Evolutionary conservation across 2,888 invertebrate genomes (phyloP).

Genomic region (Eristalinus sepulchralis): DNA sequence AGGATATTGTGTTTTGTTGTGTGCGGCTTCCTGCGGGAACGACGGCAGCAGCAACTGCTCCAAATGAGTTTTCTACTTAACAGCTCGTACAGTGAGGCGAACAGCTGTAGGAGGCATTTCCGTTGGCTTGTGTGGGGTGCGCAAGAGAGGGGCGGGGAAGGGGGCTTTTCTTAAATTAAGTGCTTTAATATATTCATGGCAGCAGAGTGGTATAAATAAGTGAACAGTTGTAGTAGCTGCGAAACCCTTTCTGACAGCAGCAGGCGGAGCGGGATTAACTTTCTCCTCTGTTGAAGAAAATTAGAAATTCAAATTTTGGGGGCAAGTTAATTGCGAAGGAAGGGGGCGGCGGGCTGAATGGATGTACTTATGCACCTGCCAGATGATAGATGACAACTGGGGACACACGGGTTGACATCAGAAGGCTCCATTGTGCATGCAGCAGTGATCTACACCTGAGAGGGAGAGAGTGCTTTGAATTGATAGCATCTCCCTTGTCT

Average conservation of each 20-base stretch:
- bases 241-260: not conserved
- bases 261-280: not conserved
- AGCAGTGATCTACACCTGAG: slow-evolving; percentile 9
- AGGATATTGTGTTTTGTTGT: slow-evolving; percentile 26
- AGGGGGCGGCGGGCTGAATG: not conserved
- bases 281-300: slow-evolving; percentile 26
- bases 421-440: not conserved
- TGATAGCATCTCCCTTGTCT: slow-evolving; percentile 28
- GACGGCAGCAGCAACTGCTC: slow-evolving; percentile 32
- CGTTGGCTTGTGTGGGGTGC: not conserved
- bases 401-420: not conserved
- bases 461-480: not conserved
- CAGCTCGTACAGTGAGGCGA: slow-evolving; percentile 31
- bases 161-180: slow-evolving; percentile 66
- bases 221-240: slow-evolving; percentile 56
- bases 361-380: slow-evolving; percentile 26
- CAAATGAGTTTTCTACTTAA: slow-evolving; percentile 57
- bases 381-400: slow-evolving; percentile 14
- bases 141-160: not conserved
- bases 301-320: slow-evolving; percentile 63
- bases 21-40: slow-evolving; percentile 5
- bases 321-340: slow-evolving; percentile 55
- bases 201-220: slow-evolving; percentile 56
- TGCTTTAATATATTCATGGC: slow-evolving; percentile 66
- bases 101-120: slow-evolving; percentile 37